Evolutionary conservation across 1,140 invertebrate genomes (phyloP).

Genomic region (Drosophila tropicalis): DNA sequence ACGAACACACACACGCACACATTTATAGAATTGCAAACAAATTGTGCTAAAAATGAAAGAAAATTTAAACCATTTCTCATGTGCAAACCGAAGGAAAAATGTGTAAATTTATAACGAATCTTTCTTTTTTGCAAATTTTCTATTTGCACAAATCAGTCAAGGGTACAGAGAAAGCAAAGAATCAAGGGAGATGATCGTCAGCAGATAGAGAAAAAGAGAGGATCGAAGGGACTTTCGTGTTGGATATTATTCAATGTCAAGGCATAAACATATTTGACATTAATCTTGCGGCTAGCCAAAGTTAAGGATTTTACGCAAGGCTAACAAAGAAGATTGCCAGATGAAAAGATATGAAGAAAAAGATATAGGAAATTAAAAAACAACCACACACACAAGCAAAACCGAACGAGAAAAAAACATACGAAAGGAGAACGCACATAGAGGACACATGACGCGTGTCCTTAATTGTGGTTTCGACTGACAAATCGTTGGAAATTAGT

Average conservation of each 20-base stretch:
- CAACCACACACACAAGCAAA: conserved; percentile 34
- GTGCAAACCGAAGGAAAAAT: conserved; percentile 38
- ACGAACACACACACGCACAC: background rate
- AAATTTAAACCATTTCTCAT: conserved; percentile 51
- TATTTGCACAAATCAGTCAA: conserved; percentile 73
- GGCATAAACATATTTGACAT: conserved; percentile 61
- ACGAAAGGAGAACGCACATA: conserved; percentile 21
- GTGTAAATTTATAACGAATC: conserved; percentile 30
- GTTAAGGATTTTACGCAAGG: conserved; percentile 64
- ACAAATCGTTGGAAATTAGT: conserved; percentile 78
- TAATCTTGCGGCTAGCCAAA: conserved; percentile 60
- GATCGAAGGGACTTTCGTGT: background rate
- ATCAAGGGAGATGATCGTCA: background rate
- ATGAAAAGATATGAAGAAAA: conserved; percentile 24
- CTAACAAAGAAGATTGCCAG: conserved; percentile 35
- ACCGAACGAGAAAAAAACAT: conserved; percentile 10
- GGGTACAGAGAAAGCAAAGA: background rate
- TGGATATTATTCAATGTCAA: conserved; percentile 37
- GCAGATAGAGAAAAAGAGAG: background rate
- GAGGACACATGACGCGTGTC: conserved; percentile 70
- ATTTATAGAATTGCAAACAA: conserved; percentile 66
- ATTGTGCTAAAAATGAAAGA: conserved; percentile 58
- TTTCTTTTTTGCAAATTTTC: conserved; percentile 41
- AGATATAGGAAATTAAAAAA: conserved; percentile 11
- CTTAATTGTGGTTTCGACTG: conserved; percentile 63